Evolutionary conservation across 2,113 vertebrate species (phyloP), one percentile per base, ranked within the genome.

Genomic region (Gadus macrocephalus): DNA sequence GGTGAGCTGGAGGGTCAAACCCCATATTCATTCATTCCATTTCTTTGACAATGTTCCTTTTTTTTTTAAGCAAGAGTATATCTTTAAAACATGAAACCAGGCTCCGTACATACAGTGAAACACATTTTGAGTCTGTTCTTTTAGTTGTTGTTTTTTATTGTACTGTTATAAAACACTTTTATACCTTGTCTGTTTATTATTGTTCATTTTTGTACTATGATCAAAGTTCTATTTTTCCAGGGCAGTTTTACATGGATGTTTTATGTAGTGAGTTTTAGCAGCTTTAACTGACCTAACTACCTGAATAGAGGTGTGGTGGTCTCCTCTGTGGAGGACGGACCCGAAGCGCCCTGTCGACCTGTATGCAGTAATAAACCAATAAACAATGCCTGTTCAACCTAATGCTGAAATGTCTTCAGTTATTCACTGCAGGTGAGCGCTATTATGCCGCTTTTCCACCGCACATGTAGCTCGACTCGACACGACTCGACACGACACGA

Each of bases 291-390:
- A 87, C 76, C 17, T 73, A 75, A 81, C 81, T 83, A 86, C 81
- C 76, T 83, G 84, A 81, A 77, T 73, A 73, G 35, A 79, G 80
- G 69, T 80, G 67, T 80, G 62, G 62, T 68, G 58, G 70, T 77
- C 75, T 79, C 66, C 69, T 79, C 74, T 66, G 67, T 75, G 27
- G 64, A 71, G 74, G 59, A 73, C 76, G 70, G 53, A 80, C 59
- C 56, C 64, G 66, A 74, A 74, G 76, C 64, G 53, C 77, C 82
- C 74, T 76, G 73, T 87, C 78, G 84, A 84, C 63, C 72, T 84
- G 76, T 79, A 85, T 86, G 84, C 84, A 87, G 82, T 82, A 85
- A 84, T 81, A 49, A 49, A 78, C 76, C 81, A 91, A 87, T 90
- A 88, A 89, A 90, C 67, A 76, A 70, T 64, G 73, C 78, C 71